Percentiles rank a stretch among this genome's conserved stretches.
Evolutionary conservation across 2,797 vertebrate genomes (phyloP).

Genomic region (Lepilemur ruficaudatus): DNA sequence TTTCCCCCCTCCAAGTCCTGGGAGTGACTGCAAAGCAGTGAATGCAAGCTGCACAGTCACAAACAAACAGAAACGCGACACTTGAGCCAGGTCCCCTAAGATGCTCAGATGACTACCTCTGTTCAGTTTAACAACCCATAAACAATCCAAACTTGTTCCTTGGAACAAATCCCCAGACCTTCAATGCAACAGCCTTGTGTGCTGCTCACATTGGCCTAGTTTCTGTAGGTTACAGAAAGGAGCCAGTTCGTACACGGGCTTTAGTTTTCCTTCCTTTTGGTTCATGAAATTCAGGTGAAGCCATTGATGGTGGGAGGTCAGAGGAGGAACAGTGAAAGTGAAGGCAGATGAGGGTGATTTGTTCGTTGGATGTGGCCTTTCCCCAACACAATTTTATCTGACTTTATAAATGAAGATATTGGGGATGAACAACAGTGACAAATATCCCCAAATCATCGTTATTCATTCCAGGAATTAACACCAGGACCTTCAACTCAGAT

Average conservation of each 20-base stretch:
- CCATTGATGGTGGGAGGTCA: background rate
- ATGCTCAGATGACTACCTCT: conserved; percentile 22
- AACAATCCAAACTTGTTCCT: background rate
- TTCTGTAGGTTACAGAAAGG: background rate
- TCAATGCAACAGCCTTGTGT: background rate
- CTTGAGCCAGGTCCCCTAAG: background rate
- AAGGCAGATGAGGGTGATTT: background rate
- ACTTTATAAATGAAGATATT: background rate
- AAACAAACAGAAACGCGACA: background rate
- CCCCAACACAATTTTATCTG: background rate
- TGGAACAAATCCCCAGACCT: background rate
- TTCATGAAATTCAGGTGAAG: background rate
- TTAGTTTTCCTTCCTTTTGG: background rate
- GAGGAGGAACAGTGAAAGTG: background rate
- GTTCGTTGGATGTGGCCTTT: background rate
- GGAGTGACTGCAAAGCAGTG: background rate
- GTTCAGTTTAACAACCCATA: background rate
- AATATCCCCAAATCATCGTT: background rate
- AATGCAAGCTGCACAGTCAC: background rate
- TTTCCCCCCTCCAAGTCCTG: background rate
- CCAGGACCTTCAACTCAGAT: background rate
- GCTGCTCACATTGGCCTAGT: background rate
- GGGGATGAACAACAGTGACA: background rate
- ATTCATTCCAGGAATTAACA: background rate
- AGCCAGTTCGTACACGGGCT: background rate